Conservation (phyloP, 2,113 vertebrate genomes). For the Sprattus sprattus region DNA sequence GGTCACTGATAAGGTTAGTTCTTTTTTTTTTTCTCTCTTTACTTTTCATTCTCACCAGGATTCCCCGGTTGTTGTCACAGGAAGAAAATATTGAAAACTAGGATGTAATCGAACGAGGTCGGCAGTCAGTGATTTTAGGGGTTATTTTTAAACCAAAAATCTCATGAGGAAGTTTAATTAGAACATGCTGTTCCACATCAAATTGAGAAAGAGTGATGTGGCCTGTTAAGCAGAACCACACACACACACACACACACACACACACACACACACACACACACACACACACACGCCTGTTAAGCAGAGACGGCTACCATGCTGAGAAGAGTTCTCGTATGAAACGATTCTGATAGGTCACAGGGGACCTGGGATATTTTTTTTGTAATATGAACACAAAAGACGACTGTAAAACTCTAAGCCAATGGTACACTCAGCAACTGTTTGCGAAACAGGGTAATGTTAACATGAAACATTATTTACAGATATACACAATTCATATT, state of each 20-base stretch:
- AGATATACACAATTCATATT: background rate
- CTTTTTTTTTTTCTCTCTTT: background rate
- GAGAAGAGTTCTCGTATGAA: background rate
- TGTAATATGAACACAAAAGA: background rate
- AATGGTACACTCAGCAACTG: background rate
- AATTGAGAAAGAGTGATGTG: slow-evolving; percentile 58
- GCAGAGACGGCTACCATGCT: background rate
- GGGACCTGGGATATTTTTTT: background rate
- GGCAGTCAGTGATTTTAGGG: slow-evolving; percentile 61
- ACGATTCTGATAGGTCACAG: background rate
- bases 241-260: too few relatives aligned
- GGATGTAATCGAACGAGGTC: slow-evolving; percentile 59
- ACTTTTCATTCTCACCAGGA: background rate
- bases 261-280: too few relatives aligned
- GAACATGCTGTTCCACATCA: slow-evolving; percentile 67
- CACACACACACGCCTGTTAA: too few relatives aligned
- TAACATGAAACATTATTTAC: background rate
- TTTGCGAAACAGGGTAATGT: background rate
- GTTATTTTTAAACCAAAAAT: slow-evolving; percentile 66
- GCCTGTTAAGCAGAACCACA: slow-evolving; percentile 6
- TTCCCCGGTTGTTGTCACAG: background rate
- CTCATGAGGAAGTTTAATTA: slow-evolving; percentile 65
- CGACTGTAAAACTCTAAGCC: background rate
- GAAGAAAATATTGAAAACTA: background rate
- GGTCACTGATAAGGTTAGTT: background rate